phyloP scores from a whole-genome alignment of 2,797 vertebrate genomes.

The Apodemus agrarius region DNA sequence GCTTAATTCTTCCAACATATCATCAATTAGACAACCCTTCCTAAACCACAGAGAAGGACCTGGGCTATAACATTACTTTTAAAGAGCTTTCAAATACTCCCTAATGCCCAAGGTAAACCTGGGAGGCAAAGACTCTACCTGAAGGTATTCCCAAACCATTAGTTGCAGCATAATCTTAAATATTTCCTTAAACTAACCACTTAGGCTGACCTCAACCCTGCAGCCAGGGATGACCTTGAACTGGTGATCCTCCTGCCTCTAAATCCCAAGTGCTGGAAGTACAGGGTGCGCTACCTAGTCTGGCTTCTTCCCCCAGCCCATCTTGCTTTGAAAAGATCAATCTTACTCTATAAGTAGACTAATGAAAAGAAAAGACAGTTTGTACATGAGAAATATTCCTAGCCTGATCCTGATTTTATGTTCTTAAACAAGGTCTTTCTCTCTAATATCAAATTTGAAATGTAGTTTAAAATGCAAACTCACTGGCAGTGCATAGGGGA shows the following conservation, averaged over 20 bases:
- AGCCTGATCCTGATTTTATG: background rate
- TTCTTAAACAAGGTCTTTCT: constrained; percentile 22
- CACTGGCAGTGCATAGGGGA: background rate
- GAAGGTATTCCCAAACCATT: constrained; percentile 1
- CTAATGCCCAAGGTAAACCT: background rate
- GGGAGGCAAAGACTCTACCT: background rate
- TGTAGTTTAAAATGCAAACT: constrained; percentile 36
- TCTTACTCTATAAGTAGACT: constrained; percentile 6
- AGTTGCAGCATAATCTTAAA: constrained; percentile 28
- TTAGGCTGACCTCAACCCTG: background rate
- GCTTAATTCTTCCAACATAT: background rate
- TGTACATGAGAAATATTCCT: constrained; percentile 5
- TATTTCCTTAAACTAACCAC: constrained; percentile 20
- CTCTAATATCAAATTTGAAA: constrained; percentile 41
- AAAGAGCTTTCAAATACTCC: background rate
- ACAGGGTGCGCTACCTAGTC: background rate
- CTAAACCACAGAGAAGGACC: constrained; percentile 1
- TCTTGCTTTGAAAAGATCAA: background rate
- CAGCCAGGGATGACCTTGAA: background rate
- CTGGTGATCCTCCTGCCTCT: background rate
- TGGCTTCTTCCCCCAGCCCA: background rate
- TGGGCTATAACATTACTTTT: background rate
- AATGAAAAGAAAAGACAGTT: background rate
- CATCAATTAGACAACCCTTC: background rate
- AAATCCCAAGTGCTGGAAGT: background rate